These are phyloP conservation scores for Muscicapa striata DNA, from an alignment of 2,797 vertebrate genomes.

Conservation along the genomic window DNA sequence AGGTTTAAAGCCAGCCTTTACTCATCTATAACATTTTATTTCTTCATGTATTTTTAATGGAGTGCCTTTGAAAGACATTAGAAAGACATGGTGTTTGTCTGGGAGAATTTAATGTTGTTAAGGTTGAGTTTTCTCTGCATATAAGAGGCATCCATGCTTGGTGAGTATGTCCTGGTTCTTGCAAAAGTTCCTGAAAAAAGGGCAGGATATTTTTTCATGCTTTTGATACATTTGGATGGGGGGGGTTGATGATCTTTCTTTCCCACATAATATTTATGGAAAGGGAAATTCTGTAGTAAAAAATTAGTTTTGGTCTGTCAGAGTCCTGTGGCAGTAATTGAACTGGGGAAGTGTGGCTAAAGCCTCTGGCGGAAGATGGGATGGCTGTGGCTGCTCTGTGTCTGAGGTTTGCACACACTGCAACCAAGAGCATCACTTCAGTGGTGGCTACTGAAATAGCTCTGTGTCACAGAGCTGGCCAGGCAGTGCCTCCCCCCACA, in stretches of 20 bases:
- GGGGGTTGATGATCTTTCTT: not conserved
- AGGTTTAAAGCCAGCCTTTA: not conserved
- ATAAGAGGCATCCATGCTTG: not conserved
- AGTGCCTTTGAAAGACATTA: not conserved
- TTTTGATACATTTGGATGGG: not conserved
- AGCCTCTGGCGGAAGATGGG: not conserved
- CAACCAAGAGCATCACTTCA: not conserved
- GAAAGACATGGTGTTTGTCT: not conserved
- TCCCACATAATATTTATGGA: not conserved
- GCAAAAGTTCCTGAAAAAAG: not conserved
- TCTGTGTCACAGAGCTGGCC: not conserved
- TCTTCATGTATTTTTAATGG: not conserved
- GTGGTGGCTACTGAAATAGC: not conserved
- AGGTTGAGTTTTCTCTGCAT: not conserved
- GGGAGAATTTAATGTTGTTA: not conserved
- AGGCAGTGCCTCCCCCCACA: no score
- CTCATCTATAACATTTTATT: not conserved
- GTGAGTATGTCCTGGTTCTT: not conserved
- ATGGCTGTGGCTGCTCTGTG: rapidly evolving
- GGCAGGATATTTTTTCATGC: not conserved
- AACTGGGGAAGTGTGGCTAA: not conserved
- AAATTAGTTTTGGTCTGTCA: not conserved
- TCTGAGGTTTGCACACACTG: not conserved
- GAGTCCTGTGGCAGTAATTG: not conserved
- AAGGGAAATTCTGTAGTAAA: not conserved